Evolutionary conservation across 1,140 invertebrate species (phyloP), one percentile per base, ranked within the genome.

Genomic region (Drosophila littoralis): DNA sequence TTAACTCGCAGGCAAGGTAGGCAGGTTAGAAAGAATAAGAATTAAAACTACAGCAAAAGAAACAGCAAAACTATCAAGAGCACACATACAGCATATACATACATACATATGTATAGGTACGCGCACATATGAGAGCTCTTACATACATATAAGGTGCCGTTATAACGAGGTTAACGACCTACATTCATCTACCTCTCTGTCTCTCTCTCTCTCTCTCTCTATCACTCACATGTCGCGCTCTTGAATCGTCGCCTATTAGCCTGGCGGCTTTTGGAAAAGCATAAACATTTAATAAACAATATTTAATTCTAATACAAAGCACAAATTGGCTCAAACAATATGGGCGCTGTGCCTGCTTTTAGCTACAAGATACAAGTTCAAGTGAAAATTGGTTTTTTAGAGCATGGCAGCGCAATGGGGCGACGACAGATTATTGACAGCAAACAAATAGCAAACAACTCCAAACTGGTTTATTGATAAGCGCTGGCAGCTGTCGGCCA

Each of bases 131-230:
- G 15, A 58, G 8, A 1, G 12, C 12, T 46, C 17, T 32, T 28
- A 50, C 12, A 36, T 51, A 61, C 61, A 73, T 68, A 89, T 81
- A 55, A 84, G 84, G 80, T 89, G 84, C 84, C 84, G 84, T 89
- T 89, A 89, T 84, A 89, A 79, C 80, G 85, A 90, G 84, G 84
- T 89, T 90, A 89, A 89, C 85, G 84, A 89, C 84, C 84, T 52
- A 89, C 77, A 89, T 88, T 63, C 33, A 48, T 67, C 68, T 58
- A 10, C 77, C 65, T 76, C 55, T 54, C 50, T 68, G 33, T 64
- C 45, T 73, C 28, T 46, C 42, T 38, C 50, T 46, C 8, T 58
- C 12, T 35, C 46, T 59, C 35, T 59, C 28, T 71, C 45, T 67
- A 46, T 61, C 38, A 35, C 61, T 51, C 22, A 35, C 50, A 71